Evolutionary conservation across 1,140 invertebrate species (phyloP).

Genomic region (Pseudomyrmex flavicornis): DNA sequence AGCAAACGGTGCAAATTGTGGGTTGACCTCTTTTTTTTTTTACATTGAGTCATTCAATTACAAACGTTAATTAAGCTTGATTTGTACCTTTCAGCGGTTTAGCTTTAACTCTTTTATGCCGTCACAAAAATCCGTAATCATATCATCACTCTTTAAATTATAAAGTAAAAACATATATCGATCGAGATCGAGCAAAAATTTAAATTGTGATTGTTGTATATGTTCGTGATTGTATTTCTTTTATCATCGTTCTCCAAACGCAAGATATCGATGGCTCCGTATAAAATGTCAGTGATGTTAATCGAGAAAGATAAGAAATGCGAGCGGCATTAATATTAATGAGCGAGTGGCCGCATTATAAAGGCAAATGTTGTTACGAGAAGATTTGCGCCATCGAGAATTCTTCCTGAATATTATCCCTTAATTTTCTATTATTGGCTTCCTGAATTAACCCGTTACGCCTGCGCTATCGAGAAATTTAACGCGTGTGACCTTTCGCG

Average conservation of each 20-base stretch:
- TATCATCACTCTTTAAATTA: neutral
- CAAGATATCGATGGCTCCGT: neutral
- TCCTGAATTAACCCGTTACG: conserved; percentile 20
- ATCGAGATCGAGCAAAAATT: no score
- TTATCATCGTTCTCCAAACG: no score
- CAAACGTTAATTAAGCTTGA: conserved; percentile 16
- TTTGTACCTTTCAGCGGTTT: conserved; percentile 17
- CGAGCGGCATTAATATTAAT: conserved; percentile 50
- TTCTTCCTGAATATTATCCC: conserved; percentile 39
- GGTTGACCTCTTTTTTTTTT: conserved; percentile 44
- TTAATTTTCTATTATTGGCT: conserved; percentile 47
- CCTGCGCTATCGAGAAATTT: neutral
- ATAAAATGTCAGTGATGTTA: conserved; percentile 31
- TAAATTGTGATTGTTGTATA: no score
- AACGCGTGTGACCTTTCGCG: neutral
- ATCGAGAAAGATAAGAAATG: conserved; percentile 44
- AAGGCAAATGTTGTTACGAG: conserved; percentile 33
- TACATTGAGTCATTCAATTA: conserved; percentile 49
- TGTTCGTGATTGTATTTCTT: no score
- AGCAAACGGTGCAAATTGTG: conserved; percentile 21
- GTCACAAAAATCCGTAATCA: neutral
- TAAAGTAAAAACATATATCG: neutral
- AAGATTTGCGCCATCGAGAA: neutral
- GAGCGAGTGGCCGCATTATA: conserved; percentile 9
- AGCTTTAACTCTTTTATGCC: neutral